Evolutionary conservation across 2,888 invertebrate species (phyloP).

Genomic region (Leptogaster cylindrica): DNA sequence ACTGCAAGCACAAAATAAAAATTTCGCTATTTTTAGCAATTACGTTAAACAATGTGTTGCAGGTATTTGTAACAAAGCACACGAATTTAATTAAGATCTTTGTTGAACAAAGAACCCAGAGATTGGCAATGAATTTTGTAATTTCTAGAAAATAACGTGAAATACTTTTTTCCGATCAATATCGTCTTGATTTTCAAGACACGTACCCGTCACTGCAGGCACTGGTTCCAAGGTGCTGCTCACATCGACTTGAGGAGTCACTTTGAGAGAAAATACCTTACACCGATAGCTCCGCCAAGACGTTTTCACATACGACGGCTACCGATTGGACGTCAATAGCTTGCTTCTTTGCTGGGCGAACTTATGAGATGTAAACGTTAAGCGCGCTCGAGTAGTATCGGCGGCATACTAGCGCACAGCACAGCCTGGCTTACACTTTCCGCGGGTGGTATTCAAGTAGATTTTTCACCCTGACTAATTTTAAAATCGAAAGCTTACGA

Average conservation of each 20-base stretch:
- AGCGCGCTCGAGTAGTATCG: too few species aligned
- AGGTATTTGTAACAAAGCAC: conserved; percentile 14
- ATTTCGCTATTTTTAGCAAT: conserved; percentile 29
- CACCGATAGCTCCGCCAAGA: conserved; percentile 2
- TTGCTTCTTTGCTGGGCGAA: too few species aligned
- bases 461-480: too few species aligned
- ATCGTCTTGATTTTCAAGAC: background rate
- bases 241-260: background rate
- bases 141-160: conserved; percentile 1
- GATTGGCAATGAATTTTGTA: background rate
- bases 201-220: background rate
- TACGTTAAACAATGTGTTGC: conserved; percentile 12
- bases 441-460: too few species aligned
- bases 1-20: conserved; percentile 31
- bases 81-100: background rate
- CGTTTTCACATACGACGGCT: too few species aligned
- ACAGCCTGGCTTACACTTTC: too few species aligned
- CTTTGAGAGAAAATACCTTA: background rate
- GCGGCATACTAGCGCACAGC: too few species aligned
- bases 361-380: too few species aligned
- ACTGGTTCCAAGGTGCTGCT: background rate
- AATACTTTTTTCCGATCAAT: conserved; percentile 7
- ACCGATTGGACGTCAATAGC: too few species aligned
- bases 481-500: too few species aligned
- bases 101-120: background rate